These are phyloP conservation scores for Chaetops frenatus DNA, from an alignment of 2,113 vertebrate genomes.

Conservation along the genomic window DNA sequence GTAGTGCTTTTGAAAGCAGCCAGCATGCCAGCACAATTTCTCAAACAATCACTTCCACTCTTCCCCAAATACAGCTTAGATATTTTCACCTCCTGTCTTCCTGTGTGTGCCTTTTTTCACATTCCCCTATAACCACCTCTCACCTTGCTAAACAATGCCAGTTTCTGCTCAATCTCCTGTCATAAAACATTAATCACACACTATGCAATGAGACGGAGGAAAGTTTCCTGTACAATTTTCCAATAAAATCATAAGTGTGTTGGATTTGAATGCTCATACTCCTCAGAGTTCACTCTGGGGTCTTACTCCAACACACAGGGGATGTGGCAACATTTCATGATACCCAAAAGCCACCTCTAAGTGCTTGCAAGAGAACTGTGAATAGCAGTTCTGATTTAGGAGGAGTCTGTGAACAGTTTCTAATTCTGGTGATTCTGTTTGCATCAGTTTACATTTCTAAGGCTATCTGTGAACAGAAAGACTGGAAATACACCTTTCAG, in stretches of 20 bases:
- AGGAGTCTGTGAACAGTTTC: background rate
- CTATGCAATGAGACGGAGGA: background rate
- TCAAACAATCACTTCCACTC: background rate
- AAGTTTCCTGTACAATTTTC: background rate
- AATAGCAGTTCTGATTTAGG: conserved; percentile 10
- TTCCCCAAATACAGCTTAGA: background rate
- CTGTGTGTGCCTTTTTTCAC: background rate
- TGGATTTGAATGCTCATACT: background rate
- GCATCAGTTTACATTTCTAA: conserved; percentile 6
- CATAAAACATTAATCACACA: background rate
- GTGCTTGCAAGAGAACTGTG: background rate
- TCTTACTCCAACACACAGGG: background rate
- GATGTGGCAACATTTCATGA: background rate
- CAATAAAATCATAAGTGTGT: background rate
- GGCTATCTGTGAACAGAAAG: background rate
- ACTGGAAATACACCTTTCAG: conserved; percentile 2
- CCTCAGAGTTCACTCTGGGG: background rate
- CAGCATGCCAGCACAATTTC: background rate
- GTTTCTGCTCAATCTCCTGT: background rate
- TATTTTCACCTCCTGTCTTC: background rate
- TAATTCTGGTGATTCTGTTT: conserved; percentile 28
- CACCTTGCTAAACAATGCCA: background rate
- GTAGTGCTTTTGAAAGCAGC: background rate
- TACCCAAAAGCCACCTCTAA: background rate
- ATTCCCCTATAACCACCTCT: background rate